Conservation (phyloP, 2,797 vertebrate genomes). For the Dendrocincla tyrannina region DNA sequence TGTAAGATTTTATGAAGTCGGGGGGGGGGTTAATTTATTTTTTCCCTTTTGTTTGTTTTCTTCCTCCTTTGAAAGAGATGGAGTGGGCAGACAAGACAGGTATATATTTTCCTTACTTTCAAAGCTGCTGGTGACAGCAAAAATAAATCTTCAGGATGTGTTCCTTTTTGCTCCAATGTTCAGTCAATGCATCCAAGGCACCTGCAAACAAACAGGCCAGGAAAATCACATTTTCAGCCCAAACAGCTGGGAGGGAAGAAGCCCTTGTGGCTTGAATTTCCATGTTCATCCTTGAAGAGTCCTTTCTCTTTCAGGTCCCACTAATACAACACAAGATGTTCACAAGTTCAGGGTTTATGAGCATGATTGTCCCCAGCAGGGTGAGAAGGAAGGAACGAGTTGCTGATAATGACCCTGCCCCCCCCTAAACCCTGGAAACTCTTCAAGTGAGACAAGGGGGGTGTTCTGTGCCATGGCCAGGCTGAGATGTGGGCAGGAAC, state of each 20-base stretch:
- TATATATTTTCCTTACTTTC: neutral
- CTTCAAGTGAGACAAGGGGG: too few relatives aligned
- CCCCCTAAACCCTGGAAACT: too few relatives aligned
- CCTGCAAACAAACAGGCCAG: neutral
- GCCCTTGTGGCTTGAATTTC: neutral
- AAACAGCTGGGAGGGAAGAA: neutral
- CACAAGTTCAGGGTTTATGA: neutral
- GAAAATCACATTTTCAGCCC: neutral
- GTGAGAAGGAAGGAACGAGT: too few relatives aligned
- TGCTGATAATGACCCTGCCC: too few relatives aligned
- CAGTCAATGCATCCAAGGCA: neutral
- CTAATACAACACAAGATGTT: neutral
- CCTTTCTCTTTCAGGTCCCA: neutral
- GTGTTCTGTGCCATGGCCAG: too few relatives aligned
- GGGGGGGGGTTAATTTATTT: neutral
- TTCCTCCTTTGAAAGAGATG: neutral
- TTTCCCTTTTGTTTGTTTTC: neutral
- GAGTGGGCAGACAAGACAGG: neutral
- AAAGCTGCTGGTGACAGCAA: neutral
- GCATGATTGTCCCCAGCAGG: too few relatives aligned
- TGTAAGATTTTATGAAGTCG: neutral
- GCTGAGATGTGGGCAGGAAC: too few relatives aligned
- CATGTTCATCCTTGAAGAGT: neutral
- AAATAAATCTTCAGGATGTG: neutral
- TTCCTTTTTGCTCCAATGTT: neutral